These are phyloP conservation scores for Amaurobius ferox DNA, from an alignment of 2,888 invertebrate genomes.

Conservation along the genomic window DNA sequence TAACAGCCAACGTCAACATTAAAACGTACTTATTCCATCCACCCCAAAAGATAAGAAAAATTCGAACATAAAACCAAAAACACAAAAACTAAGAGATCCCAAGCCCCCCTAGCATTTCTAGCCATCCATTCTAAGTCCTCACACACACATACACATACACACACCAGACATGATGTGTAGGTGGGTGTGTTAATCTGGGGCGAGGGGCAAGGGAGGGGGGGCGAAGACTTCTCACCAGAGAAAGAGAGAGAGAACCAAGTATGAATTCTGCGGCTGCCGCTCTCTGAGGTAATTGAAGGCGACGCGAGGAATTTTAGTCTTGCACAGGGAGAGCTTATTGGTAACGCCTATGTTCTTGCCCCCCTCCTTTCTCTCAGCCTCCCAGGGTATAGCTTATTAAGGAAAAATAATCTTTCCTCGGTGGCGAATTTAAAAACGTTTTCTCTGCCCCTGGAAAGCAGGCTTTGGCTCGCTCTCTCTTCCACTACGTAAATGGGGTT, in stretches of 20 bases:
- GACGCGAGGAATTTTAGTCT: constrained; percentile 69
- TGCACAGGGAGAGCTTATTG: constrained; percentile 70
- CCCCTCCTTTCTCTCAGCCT: constrained; percentile 4
- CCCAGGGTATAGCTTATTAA: constrained; percentile 68
- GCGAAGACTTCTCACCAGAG: background rate
- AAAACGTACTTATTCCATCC: constrained; percentile 15
- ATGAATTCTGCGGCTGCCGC: constrained; percentile 62
- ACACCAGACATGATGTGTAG: constrained; percentile 43
- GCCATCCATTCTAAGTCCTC: constrained; percentile 38
- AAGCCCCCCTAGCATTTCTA: constrained; percentile 28
- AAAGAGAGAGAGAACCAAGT: constrained; percentile 38
- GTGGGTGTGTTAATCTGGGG: constrained; percentile 62
- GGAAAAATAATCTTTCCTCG: constrained; percentile 70
- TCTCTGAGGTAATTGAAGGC: constrained; percentile 69
- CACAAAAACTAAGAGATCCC: constrained; percentile 21
- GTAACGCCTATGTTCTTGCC: constrained; percentile 62
- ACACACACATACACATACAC: constrained; percentile 19
- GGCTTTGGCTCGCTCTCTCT: constrained; percentile 7
- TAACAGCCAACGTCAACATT: constrained; percentile 22
- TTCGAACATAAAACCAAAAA: background rate
- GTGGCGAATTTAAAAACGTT: constrained; percentile 66
- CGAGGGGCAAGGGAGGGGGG: constrained; percentile 16
- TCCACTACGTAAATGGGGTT: constrained; percentile 52
- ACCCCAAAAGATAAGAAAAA: background rate
- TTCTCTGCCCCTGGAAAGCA: constrained; percentile 33